These are phyloP conservation scores for Zaprionus camerounensis DNA, from an alignment of 1,140 invertebrate species.

Conservation along the genomic window DNA sequence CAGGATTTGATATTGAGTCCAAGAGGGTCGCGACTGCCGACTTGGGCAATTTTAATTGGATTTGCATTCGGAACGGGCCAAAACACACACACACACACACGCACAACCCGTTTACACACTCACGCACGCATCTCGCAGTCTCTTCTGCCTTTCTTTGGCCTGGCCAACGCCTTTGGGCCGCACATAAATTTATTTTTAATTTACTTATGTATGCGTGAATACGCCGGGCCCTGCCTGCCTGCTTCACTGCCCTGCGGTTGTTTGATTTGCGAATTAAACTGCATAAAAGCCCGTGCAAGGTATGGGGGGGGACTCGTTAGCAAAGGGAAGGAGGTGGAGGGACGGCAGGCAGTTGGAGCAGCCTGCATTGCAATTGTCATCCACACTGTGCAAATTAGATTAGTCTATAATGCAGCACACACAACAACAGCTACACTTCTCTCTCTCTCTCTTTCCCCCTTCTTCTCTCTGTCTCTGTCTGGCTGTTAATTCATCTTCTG, in stretches of 20 bases:
- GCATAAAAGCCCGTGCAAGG: slow-evolving; percentile 40
- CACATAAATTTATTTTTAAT: slow-evolving; percentile 82
- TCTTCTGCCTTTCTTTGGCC: neutral
- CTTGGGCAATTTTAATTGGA: slow-evolving; percentile 76
- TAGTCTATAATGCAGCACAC: slow-evolving; percentile 53
- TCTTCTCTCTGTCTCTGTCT: neutral
- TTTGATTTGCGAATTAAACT: slow-evolving; percentile 82
- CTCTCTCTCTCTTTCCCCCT: neutral
- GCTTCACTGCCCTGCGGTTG: slow-evolving; percentile 65
- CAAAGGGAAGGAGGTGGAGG: slow-evolving; percentile 3
- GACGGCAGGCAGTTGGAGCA: neutral
- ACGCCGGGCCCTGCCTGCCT: slow-evolving; percentile 29
- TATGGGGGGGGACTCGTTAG: slow-evolving; percentile 53
- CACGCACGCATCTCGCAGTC: slow-evolving; percentile 8
- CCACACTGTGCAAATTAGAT: slow-evolving; percentile 60
- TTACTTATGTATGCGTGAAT: slow-evolving; percentile 82
- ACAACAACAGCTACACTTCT: neutral
- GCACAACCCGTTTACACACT: slow-evolving; percentile 57
- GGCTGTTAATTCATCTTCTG: neutral
- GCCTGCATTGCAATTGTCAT: slow-evolving; percentile 58
- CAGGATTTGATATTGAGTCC: slow-evolving; percentile 17
- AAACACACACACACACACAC: slow-evolving; percentile 12
- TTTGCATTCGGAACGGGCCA: slow-evolving; percentile 63
- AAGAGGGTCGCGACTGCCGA: slow-evolving; percentile 25
- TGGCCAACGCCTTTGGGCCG: slow-evolving; percentile 42